Percentiles rank a stretch among this genome's conserved stretches.
phyloP scores from a whole-genome alignment of 2,888 invertebrate genomes.

The Diploptera punctata region DNA sequence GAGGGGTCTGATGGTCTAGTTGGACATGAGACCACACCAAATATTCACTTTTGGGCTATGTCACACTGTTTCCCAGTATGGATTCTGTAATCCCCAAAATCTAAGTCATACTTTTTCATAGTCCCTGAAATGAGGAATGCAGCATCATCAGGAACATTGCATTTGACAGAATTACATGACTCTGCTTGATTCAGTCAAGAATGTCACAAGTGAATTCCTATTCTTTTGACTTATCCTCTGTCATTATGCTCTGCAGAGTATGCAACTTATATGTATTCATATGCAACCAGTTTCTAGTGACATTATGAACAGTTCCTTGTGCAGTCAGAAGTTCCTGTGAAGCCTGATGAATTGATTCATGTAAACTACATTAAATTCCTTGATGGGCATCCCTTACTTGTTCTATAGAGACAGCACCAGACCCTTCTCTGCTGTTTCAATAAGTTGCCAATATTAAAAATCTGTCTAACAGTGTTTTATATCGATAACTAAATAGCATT shows the following conservation, averaged over 20 bases:
- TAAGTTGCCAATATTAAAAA: neutral
- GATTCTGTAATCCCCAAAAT: too few species aligned
- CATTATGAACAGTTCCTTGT: slow-evolving; percentile 5
- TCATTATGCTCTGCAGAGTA: neutral
- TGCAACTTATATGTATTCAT: neutral
- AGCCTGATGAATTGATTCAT: neutral
- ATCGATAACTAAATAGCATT: too few species aligned
- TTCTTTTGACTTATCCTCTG: neutral
- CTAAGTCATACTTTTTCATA: too few species aligned
- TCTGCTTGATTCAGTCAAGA: neutral
- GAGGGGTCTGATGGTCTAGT: too few species aligned
- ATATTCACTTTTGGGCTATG: too few species aligned
- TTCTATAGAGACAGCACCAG: neutral
- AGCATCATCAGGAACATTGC: neutral
- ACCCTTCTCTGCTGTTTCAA: neutral
- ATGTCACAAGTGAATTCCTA: neutral
- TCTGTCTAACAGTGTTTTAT: too few species aligned
- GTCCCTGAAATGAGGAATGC: too few species aligned
- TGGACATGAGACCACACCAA: too few species aligned
- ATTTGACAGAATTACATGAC: neutral
- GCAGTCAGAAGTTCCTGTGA: neutral
- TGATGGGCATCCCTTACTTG: neutral
- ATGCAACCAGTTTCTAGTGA: neutral
- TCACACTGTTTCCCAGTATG: too few species aligned
- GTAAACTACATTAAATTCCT: neutral